phyloP scores from a whole-genome alignment of 2,888 invertebrate genomes.

The Apodemia duryi region DNA sequence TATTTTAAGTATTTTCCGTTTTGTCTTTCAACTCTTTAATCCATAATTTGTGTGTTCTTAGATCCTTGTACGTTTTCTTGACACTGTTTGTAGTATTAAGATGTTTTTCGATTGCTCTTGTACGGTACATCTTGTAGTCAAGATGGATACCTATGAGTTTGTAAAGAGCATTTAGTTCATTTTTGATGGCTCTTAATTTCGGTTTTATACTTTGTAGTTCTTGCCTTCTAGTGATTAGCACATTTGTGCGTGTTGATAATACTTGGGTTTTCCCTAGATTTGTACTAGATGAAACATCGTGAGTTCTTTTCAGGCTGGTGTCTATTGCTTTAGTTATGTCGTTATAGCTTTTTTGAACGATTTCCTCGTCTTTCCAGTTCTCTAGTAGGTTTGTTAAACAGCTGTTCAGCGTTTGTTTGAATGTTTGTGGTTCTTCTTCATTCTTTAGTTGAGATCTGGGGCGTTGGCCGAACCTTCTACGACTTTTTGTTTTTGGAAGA shows the following conservation, averaged over 20 bases:
- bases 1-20: neutral
- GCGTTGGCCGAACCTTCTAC: no score
- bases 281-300: no score
- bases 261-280: neutral
- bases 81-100: neutral
- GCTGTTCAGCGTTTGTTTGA: no score
- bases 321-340: no score
- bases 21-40: neutral
- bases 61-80: neutral
- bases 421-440: no score
- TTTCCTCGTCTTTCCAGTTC: no score
- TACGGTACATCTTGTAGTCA: neutral
- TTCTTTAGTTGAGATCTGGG: no score
- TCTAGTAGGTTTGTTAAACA: no score
- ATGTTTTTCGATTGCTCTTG: neutral
- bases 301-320: no score
- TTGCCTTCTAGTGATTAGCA: constrained; percentile 22
- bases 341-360: no score
- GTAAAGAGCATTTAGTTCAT: constrained; percentile 24
- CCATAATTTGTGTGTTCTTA: neutral
- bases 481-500: no score
- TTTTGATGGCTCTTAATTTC: constrained; percentile 24
- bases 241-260: constrained; percentile 16
- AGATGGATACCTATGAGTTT: constrained; percentile 17
- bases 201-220: constrained; percentile 22